Evolutionary conservation across 1,140 invertebrate genomes (phyloP).

Genomic region (Drosophila gunungcola): DNA sequence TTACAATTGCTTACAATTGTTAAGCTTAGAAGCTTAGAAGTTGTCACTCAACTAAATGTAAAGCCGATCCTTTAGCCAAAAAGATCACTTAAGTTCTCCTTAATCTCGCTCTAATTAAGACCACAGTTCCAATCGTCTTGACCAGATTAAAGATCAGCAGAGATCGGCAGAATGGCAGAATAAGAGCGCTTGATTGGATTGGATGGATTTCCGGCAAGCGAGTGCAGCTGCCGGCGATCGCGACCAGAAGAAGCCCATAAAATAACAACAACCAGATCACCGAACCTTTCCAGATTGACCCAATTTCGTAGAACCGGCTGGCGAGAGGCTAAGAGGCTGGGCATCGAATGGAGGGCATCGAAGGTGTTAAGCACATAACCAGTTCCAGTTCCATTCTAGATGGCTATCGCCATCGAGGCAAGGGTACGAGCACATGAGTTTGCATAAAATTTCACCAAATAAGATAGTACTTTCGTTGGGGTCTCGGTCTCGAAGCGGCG

Average conservation of each 20-base stretch:
- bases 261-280: conserved; percentile 76
- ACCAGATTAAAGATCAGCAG: conserved; percentile 23
- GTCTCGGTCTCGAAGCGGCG: conserved; percentile 22
- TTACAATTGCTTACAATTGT: too few species aligned
- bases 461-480: conserved; percentile 62
- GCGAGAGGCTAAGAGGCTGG: conserved; percentile 18
- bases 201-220: conserved; percentile 27
- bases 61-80: background rate
- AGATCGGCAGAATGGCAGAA: conserved; percentile 17
- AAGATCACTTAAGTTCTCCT: background rate
- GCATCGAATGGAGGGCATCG: conserved; percentile 34
- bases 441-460: conserved; percentile 79
- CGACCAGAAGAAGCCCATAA: conserved; percentile 40
- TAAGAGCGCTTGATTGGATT: conserved; percentile 50
- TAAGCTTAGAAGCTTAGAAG: background rate
- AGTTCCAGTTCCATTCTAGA: conserved; percentile 70
- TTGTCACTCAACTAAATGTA: background rate
- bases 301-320: conserved; percentile 67
- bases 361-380: conserved; percentile 74
- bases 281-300: conserved; percentile 80
- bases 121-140: conserved; percentile 11
- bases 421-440: conserved; percentile 62
- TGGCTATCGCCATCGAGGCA: conserved; percentile 44
- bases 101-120: conserved; percentile 22
- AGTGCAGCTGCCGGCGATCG: conserved; percentile 31